phyloP scores from a whole-genome alignment of 2,888 invertebrate genomes.

The Incurvaria masculella region DNA sequence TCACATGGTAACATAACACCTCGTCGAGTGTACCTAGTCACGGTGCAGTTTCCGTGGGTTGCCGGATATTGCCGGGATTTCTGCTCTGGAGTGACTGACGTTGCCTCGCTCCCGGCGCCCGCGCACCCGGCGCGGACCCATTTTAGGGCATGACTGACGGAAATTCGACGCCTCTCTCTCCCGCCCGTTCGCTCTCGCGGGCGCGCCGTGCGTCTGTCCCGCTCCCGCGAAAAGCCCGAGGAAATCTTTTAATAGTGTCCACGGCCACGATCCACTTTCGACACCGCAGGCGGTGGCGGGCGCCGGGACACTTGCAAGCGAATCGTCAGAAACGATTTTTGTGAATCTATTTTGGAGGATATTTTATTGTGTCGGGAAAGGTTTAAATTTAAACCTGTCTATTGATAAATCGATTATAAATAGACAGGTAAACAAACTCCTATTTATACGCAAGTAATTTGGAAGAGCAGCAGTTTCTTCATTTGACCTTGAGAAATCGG shows the following conservation, averaged over 20 bases:
- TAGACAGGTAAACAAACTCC: background rate
- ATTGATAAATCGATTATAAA: background rate
- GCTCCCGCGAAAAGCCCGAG: constrained; percentile 53
- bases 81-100: background rate
- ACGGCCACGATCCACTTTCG: constrained; percentile 58
- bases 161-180: constrained; percentile 61
- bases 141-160: constrained; percentile 71
- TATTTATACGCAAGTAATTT: background rate
- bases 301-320: background rate
- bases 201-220: constrained; percentile 37
- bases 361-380: background rate
- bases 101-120: constrained; percentile 28
- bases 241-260: constrained; percentile 60
- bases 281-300: constrained; percentile 18
- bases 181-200: constrained; percentile 49
- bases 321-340: background rate
- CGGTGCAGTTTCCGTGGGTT: too few relatives aligned
- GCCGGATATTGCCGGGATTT: too few relatives aligned
- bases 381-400: background rate
- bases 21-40: too few relatives aligned
- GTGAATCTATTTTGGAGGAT: background rate
- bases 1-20: too few relatives aligned
- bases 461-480: too few relatives aligned
- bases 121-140: constrained; percentile 62
- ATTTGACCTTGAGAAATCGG: too few relatives aligned